Conservation (phyloP, 2,797 vertebrate genomes). For the Monodelphis domestica region DNA sequence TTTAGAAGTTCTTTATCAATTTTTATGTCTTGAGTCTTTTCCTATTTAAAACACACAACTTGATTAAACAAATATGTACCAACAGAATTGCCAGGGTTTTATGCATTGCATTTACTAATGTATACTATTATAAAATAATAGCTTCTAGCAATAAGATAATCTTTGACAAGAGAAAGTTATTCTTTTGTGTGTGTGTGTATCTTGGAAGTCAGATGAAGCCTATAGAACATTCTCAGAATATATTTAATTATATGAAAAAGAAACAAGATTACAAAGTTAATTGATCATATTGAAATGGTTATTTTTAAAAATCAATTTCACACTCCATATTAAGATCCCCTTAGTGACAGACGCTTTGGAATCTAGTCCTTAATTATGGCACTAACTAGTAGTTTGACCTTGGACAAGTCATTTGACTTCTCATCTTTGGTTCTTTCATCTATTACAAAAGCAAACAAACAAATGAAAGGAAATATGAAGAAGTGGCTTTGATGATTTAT, state of each 20-base stretch:
- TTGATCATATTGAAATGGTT: neutral
- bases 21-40: neutral
- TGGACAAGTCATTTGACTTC: slow-evolving; percentile 29
- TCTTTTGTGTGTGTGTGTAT: neutral
- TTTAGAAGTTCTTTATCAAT: neutral
- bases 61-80: neutral
- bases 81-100: neutral
- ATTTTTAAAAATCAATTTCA: neutral
- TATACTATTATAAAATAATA: no score
- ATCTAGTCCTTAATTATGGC: neutral
- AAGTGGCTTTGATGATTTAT: neutral
- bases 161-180: neutral
- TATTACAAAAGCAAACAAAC: neutral
- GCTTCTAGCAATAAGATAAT: no score
- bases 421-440: neutral
- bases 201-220: neutral
- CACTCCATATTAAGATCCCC: neutral
- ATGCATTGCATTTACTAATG: neutral
- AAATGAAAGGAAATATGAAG: neutral
- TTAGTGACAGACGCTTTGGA: neutral
- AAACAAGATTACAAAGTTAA: neutral
- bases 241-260: neutral
- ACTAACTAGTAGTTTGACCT: neutral
- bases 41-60: neutral
- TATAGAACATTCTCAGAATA: neutral